Conservation (phyloP, 1,140 invertebrate genomes). For the Radopholus similis region DNA sequence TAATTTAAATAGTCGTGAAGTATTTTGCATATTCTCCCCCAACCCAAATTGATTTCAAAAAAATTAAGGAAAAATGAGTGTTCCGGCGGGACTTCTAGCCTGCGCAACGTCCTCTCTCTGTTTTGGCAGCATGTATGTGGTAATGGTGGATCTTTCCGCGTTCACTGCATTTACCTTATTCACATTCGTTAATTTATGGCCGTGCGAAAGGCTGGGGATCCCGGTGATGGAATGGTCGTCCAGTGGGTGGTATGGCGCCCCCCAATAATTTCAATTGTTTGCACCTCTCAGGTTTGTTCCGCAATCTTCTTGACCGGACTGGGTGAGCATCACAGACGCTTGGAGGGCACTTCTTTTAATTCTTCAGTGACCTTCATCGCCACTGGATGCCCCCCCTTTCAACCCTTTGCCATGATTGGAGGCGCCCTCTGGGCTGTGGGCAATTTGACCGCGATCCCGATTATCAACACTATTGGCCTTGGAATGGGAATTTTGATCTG, state of each 20-base stretch:
- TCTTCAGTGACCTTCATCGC: slow-evolving; percentile 17
- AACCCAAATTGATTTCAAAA: neutral
- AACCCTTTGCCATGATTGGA: slow-evolving; percentile 45
- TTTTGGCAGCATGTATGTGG: slow-evolving; percentile 42
- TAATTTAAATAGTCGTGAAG: neutral
- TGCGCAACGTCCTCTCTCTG: slow-evolving; percentile 44
- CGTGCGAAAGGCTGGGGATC: slow-evolving; percentile 26
- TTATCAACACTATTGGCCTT: slow-evolving; percentile 49
- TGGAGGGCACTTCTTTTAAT: neutral
- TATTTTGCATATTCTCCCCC: neutral
- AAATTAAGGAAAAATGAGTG: slow-evolving; percentile 6
- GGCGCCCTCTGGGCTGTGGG: slow-evolving; percentile 41
- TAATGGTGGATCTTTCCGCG: too few relatives aligned
- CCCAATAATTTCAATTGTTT: neutral
- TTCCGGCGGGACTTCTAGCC: slow-evolving; percentile 28
- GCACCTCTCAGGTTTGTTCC: slow-evolving; percentile 2
- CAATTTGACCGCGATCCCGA: slow-evolving; percentile 46
- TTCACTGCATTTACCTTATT: neutral
- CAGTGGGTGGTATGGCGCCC: slow-evolving; percentile 31
- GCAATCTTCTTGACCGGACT: slow-evolving; percentile 10
- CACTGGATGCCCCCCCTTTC: slow-evolving; percentile 33
- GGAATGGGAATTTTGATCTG: slow-evolving; percentile 55
- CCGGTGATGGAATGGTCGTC: slow-evolving; percentile 45
- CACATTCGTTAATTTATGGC: slow-evolving; percentile 21
- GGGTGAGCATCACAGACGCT: too few relatives aligned